A percentile compares a stretch with the other conserved stretches of the same genome.
phyloP scores from a whole-genome alignment of 2,888 invertebrate genomes.

The Xylocampa areola region DNA sequence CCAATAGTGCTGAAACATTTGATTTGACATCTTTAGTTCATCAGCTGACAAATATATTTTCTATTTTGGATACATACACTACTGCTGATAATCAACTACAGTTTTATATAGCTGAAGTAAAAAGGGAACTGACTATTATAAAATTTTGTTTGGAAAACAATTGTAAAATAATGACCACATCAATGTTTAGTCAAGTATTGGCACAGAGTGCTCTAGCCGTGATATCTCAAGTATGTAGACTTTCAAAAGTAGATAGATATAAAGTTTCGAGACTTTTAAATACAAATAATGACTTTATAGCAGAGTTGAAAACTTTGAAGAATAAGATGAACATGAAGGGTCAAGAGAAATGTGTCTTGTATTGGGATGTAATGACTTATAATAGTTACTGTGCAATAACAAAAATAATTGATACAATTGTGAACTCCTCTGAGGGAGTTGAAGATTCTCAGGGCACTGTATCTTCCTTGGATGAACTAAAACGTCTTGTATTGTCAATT shows the following conservation, averaged over 20 bases:
- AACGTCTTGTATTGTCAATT: slow-evolving; percentile 83
- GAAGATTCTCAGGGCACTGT: slow-evolving; percentile 77
- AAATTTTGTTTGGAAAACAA: slow-evolving; percentile 87
- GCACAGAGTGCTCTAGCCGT: slow-evolving; percentile 85
- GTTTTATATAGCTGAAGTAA: slow-evolving; percentile 86
- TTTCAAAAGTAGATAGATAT: slow-evolving; percentile 86
- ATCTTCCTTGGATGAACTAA: slow-evolving; percentile 83
- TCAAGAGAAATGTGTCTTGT: slow-evolving; percentile 63
- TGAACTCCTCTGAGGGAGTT: slow-evolving; percentile 76
- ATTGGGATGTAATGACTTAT: slow-evolving; percentile 86
- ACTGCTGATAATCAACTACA: slow-evolving; percentile 82
- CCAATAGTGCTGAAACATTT: slow-evolving; percentile 84
- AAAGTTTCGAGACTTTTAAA: slow-evolving; percentile 85
- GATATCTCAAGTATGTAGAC: slow-evolving; percentile 86
- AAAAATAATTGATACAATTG: slow-evolving; percentile 85
- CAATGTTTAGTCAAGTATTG: slow-evolving; percentile 83
- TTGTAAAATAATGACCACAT: slow-evolving; percentile 86
- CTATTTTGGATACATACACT: slow-evolving; percentile 83
- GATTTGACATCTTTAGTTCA: slow-evolving; percentile 83
- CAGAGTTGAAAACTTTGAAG: slow-evolving; percentile 75
- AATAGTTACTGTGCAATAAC: slow-evolving; percentile 88
- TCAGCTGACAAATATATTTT: slow-evolving; percentile 85
- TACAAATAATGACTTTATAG: slow-evolving; percentile 82
- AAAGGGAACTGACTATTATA: slow-evolving; percentile 85
- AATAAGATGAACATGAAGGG: slow-evolving; percentile 66